Conservation (phyloP, 2,888 invertebrate genomes). For the Galerucella calmariensis region DNA sequence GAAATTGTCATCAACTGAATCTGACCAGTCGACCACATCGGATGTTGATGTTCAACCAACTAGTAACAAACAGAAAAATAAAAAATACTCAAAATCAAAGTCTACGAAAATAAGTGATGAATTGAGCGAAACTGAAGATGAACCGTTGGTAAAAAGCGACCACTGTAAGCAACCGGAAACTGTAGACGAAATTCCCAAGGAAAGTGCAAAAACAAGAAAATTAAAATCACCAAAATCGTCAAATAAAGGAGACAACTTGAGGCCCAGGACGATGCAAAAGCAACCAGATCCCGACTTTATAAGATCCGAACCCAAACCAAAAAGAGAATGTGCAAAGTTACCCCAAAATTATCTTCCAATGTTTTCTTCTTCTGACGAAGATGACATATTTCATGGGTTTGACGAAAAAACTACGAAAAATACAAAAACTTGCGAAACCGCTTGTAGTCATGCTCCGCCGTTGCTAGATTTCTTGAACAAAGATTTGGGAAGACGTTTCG, state of each 20-base stretch:
- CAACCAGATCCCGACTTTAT: constrained; percentile 31
- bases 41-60: constrained; percentile 51
- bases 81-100: constrained; percentile 51
- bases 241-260: constrained; percentile 27
- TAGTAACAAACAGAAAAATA: constrained; percentile 48
- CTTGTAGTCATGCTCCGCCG: constrained; percentile 41
- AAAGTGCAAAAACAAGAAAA: constrained; percentile 17
- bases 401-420: constrained; percentile 46
- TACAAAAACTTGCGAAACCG: constrained; percentile 25
- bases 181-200: constrained; percentile 26
- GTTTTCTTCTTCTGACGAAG: constrained; percentile 67
- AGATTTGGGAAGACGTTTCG: constrained; percentile 62
- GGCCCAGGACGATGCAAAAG: constrained; percentile 4
- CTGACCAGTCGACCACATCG: constrained; percentile 54
- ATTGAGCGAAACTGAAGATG: constrained; percentile 75
- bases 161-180: constrained; percentile 41
- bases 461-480: constrained; percentile 62
- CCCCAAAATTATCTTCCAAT: constrained; percentile 62
- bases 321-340: constrained; percentile 61
- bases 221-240: constrained; percentile 21
- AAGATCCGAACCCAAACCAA: constrained; percentile 55
- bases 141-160: constrained; percentile 67
- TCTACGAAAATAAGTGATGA: constrained; percentile 50
- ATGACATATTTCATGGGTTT: constrained; percentile 63
- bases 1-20: constrained; percentile 44